Evolutionary conservation across 2,113 vertebrate species (phyloP).

Genomic region (Gallinago undulata): DNA sequence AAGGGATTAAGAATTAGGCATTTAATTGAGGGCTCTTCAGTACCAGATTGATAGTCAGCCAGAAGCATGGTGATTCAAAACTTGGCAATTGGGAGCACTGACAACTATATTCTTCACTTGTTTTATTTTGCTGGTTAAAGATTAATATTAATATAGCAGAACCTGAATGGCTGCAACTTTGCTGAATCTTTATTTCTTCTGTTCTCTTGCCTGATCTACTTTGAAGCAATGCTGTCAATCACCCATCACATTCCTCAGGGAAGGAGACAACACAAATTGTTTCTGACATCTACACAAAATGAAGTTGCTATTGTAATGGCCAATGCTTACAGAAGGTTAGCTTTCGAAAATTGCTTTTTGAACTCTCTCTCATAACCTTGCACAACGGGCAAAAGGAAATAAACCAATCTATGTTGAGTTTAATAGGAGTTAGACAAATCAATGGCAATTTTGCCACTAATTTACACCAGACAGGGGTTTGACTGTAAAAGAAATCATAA

Average conservation of each 20-base stretch:
- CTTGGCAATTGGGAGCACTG: background rate
- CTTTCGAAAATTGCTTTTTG: background rate
- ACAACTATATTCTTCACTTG: background rate
- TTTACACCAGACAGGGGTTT: background rate
- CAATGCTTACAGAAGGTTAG: background rate
- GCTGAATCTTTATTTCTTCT: background rate
- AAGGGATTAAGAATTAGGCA: background rate
- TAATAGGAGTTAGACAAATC: background rate
- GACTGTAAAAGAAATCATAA: background rate
- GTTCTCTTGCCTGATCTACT: background rate
- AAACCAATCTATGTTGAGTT: background rate
- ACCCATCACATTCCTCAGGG: background rate
- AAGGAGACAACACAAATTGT: constrained; percentile 6
- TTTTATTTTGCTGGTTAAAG: background rate
- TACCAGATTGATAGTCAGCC: background rate
- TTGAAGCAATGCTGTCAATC: background rate
- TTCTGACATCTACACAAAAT: background rate
- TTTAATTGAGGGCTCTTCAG: background rate
- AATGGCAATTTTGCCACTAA: background rate
- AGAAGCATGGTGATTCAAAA: background rate
- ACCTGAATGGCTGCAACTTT: background rate
- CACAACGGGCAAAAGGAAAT: background rate
- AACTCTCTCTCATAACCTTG: background rate
- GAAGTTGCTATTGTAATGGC: background rate
- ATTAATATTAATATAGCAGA: background rate